Evolutionary conservation across 2,888 invertebrate species (phyloP).

Genomic region (Stenodera caucasica): DNA sequence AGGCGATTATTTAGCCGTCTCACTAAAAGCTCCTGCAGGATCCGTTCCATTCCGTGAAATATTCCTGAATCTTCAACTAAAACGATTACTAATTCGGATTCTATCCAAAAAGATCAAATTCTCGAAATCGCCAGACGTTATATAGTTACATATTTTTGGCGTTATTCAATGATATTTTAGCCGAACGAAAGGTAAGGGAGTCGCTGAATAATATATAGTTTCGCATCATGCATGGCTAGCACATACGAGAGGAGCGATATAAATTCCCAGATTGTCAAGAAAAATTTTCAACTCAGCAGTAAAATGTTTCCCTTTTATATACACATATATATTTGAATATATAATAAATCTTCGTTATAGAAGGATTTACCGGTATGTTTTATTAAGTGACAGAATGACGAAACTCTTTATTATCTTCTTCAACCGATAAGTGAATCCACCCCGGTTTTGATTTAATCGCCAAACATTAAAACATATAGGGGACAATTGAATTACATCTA

Average conservation of each 20-base stretch:
- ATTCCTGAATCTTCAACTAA: constrained; percentile 1
- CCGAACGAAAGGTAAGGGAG: constrained; percentile 42
- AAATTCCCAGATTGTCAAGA: constrained; percentile 51
- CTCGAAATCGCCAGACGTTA: constrained; percentile 6
- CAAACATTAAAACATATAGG: not conserved
- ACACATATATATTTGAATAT: constrained; percentile 40
- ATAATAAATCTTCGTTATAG: constrained; percentile 40
- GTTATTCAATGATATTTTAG: constrained; percentile 42
- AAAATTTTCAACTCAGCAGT: constrained; percentile 48
- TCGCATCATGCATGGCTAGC: constrained; percentile 46
- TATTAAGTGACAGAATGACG: constrained; percentile 27
- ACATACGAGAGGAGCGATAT: constrained; percentile 45
- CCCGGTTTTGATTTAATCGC: too few species aligned
- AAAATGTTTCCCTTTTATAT: constrained; percentile 46
- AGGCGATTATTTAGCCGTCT: constrained; percentile 27
- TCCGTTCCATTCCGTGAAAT: not conserved
- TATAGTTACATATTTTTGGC: constrained; percentile 15
- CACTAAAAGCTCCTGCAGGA: constrained; percentile 19
- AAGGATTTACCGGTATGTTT: constrained; percentile 36
- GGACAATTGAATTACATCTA: too few species aligned
- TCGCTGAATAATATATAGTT: constrained; percentile 48
- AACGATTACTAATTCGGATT: not conserved
- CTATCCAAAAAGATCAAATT: constrained; percentile 6
- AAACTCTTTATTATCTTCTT: not conserved
- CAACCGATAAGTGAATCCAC: too few species aligned